Conservation (phyloP, 37 sponge, comb jelly and placozoan species). For the Chondrilla cf. caribensis region DNA sequence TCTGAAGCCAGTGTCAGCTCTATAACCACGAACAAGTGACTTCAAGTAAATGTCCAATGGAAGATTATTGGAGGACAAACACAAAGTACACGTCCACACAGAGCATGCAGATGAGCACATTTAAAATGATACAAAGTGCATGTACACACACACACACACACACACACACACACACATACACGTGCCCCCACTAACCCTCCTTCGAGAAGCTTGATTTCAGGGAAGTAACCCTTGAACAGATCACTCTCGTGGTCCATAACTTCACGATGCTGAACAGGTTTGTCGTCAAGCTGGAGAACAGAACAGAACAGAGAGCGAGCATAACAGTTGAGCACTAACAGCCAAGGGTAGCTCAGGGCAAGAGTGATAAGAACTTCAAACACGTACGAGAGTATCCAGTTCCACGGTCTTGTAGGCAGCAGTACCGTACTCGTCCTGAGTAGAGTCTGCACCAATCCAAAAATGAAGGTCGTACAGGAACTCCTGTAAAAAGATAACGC, state of each 20-base stretch:
- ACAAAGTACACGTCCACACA: too few relatives aligned
- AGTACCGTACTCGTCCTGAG: slow-evolving; percentile 98
- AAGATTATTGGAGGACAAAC: too few relatives aligned
- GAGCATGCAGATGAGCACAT: too few relatives aligned
- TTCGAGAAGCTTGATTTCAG: slow-evolving; percentile 57
- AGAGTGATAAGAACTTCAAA: too few relatives aligned
- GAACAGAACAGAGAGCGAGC: background rate
- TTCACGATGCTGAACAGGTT: slow-evolving; percentile 97
- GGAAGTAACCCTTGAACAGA: slow-evolving; percentile 91
- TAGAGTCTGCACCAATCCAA: slow-evolving; percentile 95
- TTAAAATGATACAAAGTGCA: too few relatives aligned
- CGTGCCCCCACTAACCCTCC: slow-evolving; percentile 69
- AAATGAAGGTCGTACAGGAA: slow-evolving; percentile 94
- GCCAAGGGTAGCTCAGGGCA: too few relatives aligned
- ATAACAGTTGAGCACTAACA: background rate
- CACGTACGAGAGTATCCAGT: slow-evolving; percentile 95
- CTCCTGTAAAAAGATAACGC: slow-evolving; percentile 33
- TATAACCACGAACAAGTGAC: background rate
- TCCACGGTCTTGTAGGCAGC: slow-evolving; percentile 99
- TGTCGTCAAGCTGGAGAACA: slow-evolving; percentile 79
- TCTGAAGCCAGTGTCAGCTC: slow-evolving; percentile 93
- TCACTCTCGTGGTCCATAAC: slow-evolving; percentile 86
- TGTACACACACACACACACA: too few relatives aligned
- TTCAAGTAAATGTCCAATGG: too few relatives aligned
- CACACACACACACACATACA: slow-evolving; percentile 19